A percentile compares a stretch with the other conserved stretches of the same genome.
These are phyloP conservation scores for Atrina japonica DNA, from an alignment of 2,888 invertebrate genomes.

Conservation along the genomic window DNA sequence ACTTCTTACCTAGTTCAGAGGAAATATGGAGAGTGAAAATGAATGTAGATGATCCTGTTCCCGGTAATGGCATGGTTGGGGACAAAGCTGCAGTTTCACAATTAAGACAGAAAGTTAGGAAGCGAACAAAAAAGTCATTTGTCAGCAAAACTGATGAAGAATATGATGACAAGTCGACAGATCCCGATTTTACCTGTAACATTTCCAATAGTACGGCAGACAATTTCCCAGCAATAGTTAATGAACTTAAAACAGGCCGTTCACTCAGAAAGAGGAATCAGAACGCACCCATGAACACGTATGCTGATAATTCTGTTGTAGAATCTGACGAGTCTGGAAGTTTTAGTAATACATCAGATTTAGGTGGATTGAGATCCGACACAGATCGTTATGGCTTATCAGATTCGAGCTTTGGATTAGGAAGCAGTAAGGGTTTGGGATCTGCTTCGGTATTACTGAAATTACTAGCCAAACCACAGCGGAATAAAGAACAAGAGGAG, in stretches of 20 bases:
- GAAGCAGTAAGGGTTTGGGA: conserved; percentile 1
- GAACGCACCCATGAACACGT: neutral
- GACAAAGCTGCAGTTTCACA: no score
- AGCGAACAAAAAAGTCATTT: conserved; percentile 8
- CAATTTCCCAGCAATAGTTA: conserved; percentile 10
- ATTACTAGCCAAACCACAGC: conserved; percentile 19
- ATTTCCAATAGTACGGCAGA: conserved; percentile 9
- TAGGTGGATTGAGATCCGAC: neutral
- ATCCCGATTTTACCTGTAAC: conserved; percentile 18
- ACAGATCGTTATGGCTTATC: conserved; percentile 16
- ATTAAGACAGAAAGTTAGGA: no score
- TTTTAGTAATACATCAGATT: conserved; percentile 2
- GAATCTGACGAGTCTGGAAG: conserved; percentile 18
- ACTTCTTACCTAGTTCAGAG: no score
- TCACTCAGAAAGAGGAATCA: neutral
- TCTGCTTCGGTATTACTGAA: conserved; percentile 26
- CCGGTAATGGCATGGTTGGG: no score
- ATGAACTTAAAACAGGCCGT: conserved; percentile 1
- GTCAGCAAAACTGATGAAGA: neutral
- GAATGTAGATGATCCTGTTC: neutral
- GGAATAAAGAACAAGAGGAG: neutral
- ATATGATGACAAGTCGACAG: neutral
- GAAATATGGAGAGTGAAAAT: neutral
- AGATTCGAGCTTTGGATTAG: neutral
- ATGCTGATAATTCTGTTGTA: conserved; percentile 4